Percentiles rank a stretch among this genome's conserved stretches.
Conservation (phyloP, 2,113 vertebrate genomes). For the Sarotherodon lohbergeri region DNA sequence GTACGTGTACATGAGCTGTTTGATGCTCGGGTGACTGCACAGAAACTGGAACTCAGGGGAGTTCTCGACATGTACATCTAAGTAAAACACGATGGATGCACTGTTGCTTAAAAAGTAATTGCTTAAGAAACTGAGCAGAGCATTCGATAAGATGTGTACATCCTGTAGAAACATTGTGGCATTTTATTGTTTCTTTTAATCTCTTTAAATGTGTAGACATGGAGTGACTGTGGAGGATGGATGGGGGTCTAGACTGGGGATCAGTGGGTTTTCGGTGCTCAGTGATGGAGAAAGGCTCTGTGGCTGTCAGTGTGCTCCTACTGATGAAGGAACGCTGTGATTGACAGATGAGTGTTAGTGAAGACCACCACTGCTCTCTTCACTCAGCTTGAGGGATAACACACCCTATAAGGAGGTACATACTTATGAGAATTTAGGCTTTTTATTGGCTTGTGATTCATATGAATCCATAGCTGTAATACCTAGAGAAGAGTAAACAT, state of each 20-base stretch:
- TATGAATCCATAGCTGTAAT: not conserved
- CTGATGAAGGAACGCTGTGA: constrained; percentile 47
- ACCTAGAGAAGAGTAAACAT: not conserved
- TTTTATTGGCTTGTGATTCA: not conserved
- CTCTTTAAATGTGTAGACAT: not conserved
- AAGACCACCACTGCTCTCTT: constrained; percentile 1
- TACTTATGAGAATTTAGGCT: not conserved
- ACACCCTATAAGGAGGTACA: not conserved
- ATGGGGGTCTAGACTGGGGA: constrained; percentile 49
- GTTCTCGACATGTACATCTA: constrained; percentile 8
- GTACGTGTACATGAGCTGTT: constrained; percentile 17
- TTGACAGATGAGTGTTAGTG: constrained; percentile 44
- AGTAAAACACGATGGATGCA: not conserved
- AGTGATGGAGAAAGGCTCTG: constrained; percentile 60
- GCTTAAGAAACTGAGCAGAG: constrained; percentile 3
- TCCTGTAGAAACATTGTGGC: not conserved
- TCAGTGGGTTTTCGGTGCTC: constrained; percentile 50
- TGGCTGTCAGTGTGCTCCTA: constrained; percentile 30
- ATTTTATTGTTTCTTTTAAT: not conserved
- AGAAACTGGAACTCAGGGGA: constrained; percentile 1
- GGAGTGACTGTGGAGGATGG: not conserved
- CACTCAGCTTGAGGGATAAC: constrained; percentile 9
- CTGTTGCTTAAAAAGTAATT: not conserved
- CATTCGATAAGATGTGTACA: not conserved
- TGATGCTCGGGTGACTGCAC: constrained; percentile 31